Evolutionary conservation across 1,140 invertebrate species (phyloP).

Genomic region (Apis laboriosa): DNA sequence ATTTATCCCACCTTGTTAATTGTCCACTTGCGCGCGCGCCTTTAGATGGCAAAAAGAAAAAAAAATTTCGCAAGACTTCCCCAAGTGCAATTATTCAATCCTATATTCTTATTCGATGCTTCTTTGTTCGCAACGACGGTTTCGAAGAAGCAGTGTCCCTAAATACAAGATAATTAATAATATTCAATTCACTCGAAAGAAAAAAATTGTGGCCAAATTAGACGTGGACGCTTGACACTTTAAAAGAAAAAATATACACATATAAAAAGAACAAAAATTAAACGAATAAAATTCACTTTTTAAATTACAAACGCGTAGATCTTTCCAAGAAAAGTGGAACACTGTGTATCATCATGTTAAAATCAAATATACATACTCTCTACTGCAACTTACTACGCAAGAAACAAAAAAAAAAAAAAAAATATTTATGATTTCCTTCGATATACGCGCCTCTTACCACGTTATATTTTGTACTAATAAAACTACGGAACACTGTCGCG

Average conservation of each 20-base stretch:
- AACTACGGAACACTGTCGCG: constrained; percentile 49
- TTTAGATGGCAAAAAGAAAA: background rate
- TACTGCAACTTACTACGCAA: background rate
- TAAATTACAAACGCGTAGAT: constrained; percentile 5
- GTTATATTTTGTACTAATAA: constrained; percentile 29
- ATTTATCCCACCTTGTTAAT: constrained; percentile 15
- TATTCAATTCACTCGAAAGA: background rate
- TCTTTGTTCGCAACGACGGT: background rate
- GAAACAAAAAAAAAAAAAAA: background rate
- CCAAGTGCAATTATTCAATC: background rate
- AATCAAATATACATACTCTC: constrained; percentile 1
- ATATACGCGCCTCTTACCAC: constrained; percentile 4
- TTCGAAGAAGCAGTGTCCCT: constrained; percentile 1
- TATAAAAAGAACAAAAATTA: background rate
- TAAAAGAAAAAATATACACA: background rate
- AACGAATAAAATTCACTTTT: constrained; percentile 1
- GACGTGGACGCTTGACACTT: background rate
- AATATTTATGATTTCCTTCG: background rate
- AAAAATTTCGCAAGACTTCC: background rate
- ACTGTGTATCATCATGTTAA: constrained; percentile 6
- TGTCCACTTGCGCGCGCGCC: background rate
- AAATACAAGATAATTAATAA: background rate
- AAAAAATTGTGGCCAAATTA: background rate
- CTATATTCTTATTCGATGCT: background rate
- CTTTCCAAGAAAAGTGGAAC: constrained; percentile 10